Conservation (phyloP, 92 coral and sea anemone species). For the Zoanthus solanderi region DNA sequence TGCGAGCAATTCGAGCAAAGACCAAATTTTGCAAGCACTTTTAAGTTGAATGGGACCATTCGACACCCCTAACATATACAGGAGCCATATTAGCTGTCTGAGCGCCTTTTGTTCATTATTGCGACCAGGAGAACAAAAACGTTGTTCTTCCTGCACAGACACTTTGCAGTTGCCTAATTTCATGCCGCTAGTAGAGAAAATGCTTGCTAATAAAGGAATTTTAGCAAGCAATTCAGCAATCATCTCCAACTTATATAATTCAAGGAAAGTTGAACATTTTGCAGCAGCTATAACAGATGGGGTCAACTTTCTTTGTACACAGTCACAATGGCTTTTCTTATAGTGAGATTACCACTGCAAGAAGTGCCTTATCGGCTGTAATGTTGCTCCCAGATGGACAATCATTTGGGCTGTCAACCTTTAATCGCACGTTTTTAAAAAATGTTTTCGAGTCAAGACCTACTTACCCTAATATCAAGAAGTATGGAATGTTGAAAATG, state of each 20-base stretch:
- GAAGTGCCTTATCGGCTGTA: too few relatives aligned
- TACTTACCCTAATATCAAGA: not conserved
- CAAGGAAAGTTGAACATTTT: constrained; percentile 46
- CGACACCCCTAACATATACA: too few relatives aligned
- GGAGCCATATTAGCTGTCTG: too few relatives aligned
- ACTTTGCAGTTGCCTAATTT: not conserved
- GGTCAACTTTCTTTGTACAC: constrained; percentile 30
- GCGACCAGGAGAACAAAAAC: too few relatives aligned
- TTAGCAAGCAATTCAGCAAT: constrained; percentile 45
- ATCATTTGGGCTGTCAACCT: constrained; percentile 44
- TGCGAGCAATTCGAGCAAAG: too few relatives aligned
- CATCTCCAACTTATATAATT: constrained; percentile 50
- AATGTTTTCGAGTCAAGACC: constrained; percentile 50
- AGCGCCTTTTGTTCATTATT: too few relatives aligned
- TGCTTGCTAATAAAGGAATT: constrained; percentile 46
- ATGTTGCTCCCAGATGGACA: too few relatives aligned
- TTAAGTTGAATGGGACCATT: too few relatives aligned
- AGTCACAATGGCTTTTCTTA: constrained; percentile 41
- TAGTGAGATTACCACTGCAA: constrained; percentile 24
- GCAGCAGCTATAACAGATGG: constrained; percentile 54
- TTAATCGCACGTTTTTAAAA: constrained; percentile 36
- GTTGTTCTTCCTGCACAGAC: too few relatives aligned
- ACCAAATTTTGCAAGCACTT: too few relatives aligned
- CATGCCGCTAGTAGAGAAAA: constrained; percentile 55
- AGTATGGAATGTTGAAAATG: too few relatives aligned